phyloP scores from a whole-genome alignment of 2,888 invertebrate species.

The Vesta saturnalis region DNA sequence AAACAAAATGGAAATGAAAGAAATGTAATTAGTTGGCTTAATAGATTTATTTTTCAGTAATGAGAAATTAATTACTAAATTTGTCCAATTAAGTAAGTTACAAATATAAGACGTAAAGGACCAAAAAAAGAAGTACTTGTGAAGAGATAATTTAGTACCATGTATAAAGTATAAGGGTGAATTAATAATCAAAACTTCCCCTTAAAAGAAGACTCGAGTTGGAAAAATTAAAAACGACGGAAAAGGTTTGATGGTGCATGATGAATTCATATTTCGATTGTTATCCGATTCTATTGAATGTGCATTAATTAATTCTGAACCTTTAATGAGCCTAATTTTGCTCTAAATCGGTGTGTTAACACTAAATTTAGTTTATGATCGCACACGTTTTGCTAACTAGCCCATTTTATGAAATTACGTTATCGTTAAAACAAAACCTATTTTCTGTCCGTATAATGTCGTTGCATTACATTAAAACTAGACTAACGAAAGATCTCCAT shows the following conservation, averaged over 20 bases:
- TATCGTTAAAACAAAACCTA: constrained; percentile 1
- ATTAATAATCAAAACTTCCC: no score
- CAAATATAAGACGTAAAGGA: not conserved
- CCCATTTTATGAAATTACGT: not conserved
- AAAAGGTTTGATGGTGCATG: no score
- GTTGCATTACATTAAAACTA: not conserved
- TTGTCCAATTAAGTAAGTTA: not conserved
- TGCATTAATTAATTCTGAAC: not conserved
- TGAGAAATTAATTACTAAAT: not conserved
- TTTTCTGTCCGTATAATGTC: not conserved
- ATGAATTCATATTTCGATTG: no score
- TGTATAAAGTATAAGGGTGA: not conserved
- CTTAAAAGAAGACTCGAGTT: no score
- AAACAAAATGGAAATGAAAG: not conserved
- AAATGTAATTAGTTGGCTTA: not conserved
- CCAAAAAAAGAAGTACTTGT: not conserved
- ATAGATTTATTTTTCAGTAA: not conserved
- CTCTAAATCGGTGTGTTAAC: not conserved
- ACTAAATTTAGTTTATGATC: not conserved
- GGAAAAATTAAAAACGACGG: no score
- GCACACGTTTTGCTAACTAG: not conserved
- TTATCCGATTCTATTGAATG: no score
- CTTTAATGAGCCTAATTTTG: not conserved
- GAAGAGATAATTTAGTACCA: not conserved
- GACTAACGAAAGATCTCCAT: no score